Evolutionary conservation across 2,797 vertebrate genomes (phyloP).

Genomic region (Melanotaenia maccullochi): DNA sequence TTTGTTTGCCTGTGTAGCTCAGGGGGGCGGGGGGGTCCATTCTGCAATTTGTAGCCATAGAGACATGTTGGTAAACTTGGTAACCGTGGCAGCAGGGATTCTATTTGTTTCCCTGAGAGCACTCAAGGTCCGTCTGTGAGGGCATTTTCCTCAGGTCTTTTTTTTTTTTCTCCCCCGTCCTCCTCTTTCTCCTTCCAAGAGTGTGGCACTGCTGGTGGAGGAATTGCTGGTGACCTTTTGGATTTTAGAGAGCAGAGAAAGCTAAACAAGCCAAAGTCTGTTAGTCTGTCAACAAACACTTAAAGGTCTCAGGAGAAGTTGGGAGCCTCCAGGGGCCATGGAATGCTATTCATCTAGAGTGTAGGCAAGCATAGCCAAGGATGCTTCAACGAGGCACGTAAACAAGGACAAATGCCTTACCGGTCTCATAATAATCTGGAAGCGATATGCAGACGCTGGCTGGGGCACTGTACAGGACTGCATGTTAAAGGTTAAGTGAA

Average conservation of each 20-base stretch:
- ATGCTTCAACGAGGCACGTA: constrained; percentile 71
- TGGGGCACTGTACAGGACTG: constrained; percentile 60
- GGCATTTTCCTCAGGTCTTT: constrained; percentile 73
- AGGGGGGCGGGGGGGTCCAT: constrained; percentile 54
- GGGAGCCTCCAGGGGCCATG: constrained; percentile 64
- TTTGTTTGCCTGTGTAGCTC: constrained; percentile 65
- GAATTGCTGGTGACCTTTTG: constrained; percentile 76
- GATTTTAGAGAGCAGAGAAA: constrained; percentile 76
- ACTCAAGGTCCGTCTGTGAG: constrained; percentile 65
- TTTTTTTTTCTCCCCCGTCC: constrained; percentile 39
- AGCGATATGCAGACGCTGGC: constrained; percentile 64
- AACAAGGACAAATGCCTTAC: constrained; percentile 73
- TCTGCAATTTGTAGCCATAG: constrained; percentile 82
- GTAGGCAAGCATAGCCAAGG: constrained; percentile 67
- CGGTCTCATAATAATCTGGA: constrained; percentile 64
- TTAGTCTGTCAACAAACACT: constrained; percentile 83
- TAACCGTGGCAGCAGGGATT: constrained; percentile 76
- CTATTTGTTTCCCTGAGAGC: constrained; percentile 76
- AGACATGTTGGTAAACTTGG: constrained; percentile 83
- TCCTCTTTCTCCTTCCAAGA: constrained; percentile 31
- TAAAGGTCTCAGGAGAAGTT: constrained; percentile 80
- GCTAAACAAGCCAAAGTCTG: constrained; percentile 79
- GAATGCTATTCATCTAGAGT: constrained; percentile 76
- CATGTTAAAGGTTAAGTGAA: constrained; percentile 82
- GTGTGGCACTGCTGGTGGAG: constrained; percentile 45